phyloP scores from a whole-genome alignment of 2,113 vertebrate species.

The Saccopteryx leptura region DNA sequence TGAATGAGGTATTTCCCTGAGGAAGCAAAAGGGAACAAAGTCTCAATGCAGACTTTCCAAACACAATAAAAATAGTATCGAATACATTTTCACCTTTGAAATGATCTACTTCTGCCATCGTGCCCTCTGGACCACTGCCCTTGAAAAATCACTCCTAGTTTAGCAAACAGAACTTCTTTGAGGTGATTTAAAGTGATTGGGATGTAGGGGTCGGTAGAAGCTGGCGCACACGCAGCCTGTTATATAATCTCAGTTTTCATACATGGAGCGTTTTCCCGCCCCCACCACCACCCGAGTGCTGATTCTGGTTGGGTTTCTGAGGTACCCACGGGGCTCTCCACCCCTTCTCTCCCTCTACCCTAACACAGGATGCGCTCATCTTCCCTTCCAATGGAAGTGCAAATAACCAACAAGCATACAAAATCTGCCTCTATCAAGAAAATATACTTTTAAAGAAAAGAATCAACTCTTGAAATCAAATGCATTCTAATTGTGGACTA shows the following conservation, averaged over 20 bases:
- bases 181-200: not conserved
- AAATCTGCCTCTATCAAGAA: not conserved
- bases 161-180: not conserved
- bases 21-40: not conserved
- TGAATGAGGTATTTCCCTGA: slow-evolving; percentile 3
- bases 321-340: not conserved
- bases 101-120: not conserved
- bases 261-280: not conserved
- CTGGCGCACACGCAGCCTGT: too few species aligned
- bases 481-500: not conserved
- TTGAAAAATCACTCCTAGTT: slow-evolving; percentile 56
- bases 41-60: not conserved
- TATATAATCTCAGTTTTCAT: not conserved
- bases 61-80: slow-evolving; percentile 52
- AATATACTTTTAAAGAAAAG: not conserved
- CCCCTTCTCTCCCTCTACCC: not conserved
- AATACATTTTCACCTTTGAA: not conserved
- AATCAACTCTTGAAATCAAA: not conserved
- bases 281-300: fast-evolving
- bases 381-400: not conserved
- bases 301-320: not conserved
- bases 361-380: not conserved
- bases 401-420: not conserved
- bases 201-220: not conserved
- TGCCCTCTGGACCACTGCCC: not conserved